Evolutionary conservation across 92 coral and sea anemone genomes (phyloP).

Genomic region (Heteractis magnifica): DNA sequence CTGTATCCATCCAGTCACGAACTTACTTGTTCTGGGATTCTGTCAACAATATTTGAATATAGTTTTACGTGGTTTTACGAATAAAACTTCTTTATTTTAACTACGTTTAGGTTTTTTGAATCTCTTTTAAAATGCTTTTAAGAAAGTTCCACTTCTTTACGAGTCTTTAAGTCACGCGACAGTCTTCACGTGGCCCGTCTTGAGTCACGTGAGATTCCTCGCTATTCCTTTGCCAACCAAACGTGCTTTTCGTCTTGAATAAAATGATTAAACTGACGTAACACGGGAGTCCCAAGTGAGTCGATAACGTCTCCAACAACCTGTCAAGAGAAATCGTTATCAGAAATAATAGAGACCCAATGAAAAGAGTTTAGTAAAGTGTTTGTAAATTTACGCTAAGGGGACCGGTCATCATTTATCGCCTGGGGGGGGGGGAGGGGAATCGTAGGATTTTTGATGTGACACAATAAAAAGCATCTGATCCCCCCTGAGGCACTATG

Average conservation of each 20-base stretch:
- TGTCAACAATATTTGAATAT: not conserved
- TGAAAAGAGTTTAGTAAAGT: no score
- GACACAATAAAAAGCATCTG: no score
- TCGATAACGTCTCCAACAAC: constrained; percentile 52
- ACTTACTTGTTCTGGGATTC: not conserved
- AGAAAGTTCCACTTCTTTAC: not conserved
- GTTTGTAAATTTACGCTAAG: no score
- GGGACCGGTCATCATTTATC: no score
- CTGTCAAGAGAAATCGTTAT: constrained; percentile 19
- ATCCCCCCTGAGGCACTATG: no score
- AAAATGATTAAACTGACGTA: constrained; percentile 60
- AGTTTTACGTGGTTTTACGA: not conserved
- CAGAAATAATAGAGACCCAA: not conserved
- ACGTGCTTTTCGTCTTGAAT: constrained; percentile 55
- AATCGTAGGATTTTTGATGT: no score
- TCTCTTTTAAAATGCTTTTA: not conserved
- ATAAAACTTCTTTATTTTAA: not conserved
- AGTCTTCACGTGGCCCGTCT: not conserved
- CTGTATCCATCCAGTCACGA: not conserved
- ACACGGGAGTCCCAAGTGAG: constrained; percentile 69
- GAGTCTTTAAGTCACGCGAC: not conserved
- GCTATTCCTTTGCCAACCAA: constrained; percentile 30
- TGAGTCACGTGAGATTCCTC: not conserved
- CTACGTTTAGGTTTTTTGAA: no score
- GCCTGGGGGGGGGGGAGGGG: no score